Evolutionary conservation across 2,888 invertebrate genomes (phyloP), one percentile per base, ranked within the genome.

Genomic region (Nematopogon swammerdamellus): DNA sequence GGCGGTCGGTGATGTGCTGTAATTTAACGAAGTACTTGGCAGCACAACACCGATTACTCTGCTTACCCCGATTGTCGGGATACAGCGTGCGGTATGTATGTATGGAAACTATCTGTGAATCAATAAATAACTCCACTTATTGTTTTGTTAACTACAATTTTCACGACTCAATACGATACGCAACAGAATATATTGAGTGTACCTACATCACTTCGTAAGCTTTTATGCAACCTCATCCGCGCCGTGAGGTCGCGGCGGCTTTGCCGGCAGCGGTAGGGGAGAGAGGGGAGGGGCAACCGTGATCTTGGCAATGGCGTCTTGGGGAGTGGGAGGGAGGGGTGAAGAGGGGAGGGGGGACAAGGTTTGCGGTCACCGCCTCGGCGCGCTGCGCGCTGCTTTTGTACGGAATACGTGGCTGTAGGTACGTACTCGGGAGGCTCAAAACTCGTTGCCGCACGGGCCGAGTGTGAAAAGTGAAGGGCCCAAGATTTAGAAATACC

Each of bases 251-350:
- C 36, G 36, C 3, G 3, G 11, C 36, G 36, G 11, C 36, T 36
- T 10, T 10, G 25, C 36, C 8, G 36, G 8, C 36, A 14, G 8
- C 4, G 36, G n/a, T n/a, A 25, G 25, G 25, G 25, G 25, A 25
- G 8, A 25, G 25, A 25, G 25, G 25, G 25, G 8, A 8, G 14
- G 11, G 11, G 36, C 8, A 14, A 68, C 82, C 82, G 75, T 82
- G 82, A 82, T 82, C 82, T 82, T 82, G 82, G 81, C 82, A 81
- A 76, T 81, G 80, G 58, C 55, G 43, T n/a, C n/a, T n/a, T n/a
- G n/a, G n/a, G n/a, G 42, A 19, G 69, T 70, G 67, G 71, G 70
- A 59, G 49, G 55, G 51, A 55, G 56, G 43, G 11, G 11, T 36
- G 36, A 4, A 14, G 25, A 36, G 36, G 8, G 8, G 36, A 14